These are phyloP conservation scores for Hemibagrus guttatus DNA, from an alignment of 2,797 vertebrate genomes.

Conservation along the genomic window DNA sequence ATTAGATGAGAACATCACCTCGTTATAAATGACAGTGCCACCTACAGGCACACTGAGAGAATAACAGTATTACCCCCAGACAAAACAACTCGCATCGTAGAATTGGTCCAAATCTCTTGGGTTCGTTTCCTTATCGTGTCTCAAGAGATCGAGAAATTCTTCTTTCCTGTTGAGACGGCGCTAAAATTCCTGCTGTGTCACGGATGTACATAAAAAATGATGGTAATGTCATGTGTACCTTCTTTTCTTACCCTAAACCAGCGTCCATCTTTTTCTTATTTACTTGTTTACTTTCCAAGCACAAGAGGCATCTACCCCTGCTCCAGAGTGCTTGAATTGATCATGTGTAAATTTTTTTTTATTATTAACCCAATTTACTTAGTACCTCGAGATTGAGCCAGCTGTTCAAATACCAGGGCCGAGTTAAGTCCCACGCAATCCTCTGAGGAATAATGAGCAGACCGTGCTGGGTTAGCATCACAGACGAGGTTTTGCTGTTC, in stretches of 20 bases:
- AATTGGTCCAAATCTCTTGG: neutral
- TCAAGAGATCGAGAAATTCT: neutral
- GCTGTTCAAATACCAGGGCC: conserved; percentile 48
- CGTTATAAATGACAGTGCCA: too few species aligned
- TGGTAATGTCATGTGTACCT: neutral
- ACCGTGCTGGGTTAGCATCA: neutral
- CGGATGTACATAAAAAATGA: neutral
- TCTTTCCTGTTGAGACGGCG: neutral
- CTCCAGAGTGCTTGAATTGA: conserved; percentile 17
- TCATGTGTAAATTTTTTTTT: conserved; percentile 40
- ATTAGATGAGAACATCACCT: too few species aligned
- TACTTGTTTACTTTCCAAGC: neutral
- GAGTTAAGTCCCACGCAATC: conserved; percentile 35
- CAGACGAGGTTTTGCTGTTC: neutral
- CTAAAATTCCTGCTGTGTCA: neutral
- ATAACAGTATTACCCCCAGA: too few species aligned
- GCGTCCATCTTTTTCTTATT: neutral
- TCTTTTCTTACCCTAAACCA: neutral
- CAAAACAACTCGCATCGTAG: neutral
- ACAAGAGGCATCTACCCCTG: neutral
- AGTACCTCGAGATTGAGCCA: conserved; percentile 49
- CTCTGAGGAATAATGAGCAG: conserved; percentile 18
- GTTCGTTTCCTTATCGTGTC: neutral
- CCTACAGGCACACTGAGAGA: too few species aligned
- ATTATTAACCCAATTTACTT: conserved; percentile 55